Percentiles rank a stretch among this genome's conserved stretches.
Conservation (phyloP, 2,797 vertebrate species). For the Scolopax rusticola region DNA sequence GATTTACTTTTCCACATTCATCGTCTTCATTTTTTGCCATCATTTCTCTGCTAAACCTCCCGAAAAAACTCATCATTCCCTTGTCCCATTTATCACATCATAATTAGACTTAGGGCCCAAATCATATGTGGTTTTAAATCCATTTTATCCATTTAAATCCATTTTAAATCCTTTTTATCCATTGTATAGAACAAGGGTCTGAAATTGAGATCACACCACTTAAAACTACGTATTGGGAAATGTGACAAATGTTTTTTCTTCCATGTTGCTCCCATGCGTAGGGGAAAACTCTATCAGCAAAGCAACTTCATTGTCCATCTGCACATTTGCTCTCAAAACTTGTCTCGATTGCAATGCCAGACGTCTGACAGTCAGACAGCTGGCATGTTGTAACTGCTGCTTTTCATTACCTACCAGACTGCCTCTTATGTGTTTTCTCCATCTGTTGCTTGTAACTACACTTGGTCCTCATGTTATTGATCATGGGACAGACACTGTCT, state of each 20-base stretch:
- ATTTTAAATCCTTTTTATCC: background rate
- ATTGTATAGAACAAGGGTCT: rapidly evolving
- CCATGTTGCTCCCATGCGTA: background rate
- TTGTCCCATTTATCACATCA: background rate
- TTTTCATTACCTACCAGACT: background rate
- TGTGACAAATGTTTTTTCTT: background rate
- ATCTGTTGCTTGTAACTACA: background rate
- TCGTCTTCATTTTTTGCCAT: background rate
- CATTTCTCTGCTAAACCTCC: background rate
- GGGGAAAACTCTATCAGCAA: background rate
- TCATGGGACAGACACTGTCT: background rate
- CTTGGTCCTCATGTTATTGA: background rate
- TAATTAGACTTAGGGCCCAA: background rate
- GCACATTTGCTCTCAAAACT: background rate
- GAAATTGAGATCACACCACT: background rate
- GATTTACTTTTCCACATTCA: background rate
- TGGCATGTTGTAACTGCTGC: background rate
- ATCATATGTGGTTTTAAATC: background rate
- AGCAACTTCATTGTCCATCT: background rate
- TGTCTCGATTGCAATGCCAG: background rate
- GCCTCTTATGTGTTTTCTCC: background rate
- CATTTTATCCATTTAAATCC: background rate
- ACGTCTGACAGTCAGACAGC: background rate
- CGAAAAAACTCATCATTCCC: background rate
- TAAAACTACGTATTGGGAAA: background rate